These are phyloP conservation scores for Liolophura sinensis DNA, from an alignment of 1,140 invertebrate species.

Conservation along the genomic window DNA sequence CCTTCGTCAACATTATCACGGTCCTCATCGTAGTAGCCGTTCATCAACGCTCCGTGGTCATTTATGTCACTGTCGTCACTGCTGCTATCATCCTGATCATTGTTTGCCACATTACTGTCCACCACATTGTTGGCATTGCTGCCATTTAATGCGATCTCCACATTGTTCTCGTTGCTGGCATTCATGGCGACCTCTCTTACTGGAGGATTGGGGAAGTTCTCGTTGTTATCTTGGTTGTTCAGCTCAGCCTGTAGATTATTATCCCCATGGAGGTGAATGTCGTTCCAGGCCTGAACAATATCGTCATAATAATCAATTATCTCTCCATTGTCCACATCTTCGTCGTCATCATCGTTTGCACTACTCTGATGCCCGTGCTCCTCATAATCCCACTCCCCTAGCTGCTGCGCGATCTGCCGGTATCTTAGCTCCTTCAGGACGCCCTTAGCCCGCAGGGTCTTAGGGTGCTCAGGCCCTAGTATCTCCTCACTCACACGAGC, in stretches of 20 bases:
- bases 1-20: constrained; percentile 26
- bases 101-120: not conserved
- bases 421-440: constrained; percentile 52
- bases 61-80: not conserved
- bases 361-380: constrained; percentile 1
- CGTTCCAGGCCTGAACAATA: not conserved
- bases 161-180: not conserved
- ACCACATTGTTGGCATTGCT: not conserved
- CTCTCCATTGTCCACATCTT: constrained; percentile 4
- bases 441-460: constrained; percentile 52
- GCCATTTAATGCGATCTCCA: not conserved
- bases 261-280: too few relatives aligned
- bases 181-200: too few relatives aligned
- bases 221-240: too few relatives aligned
- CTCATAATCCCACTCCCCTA: constrained; percentile 41
- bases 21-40: constrained; percentile 24
- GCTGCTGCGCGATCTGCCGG: constrained; percentile 44
- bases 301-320: constrained; percentile 6
- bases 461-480: constrained; percentile 54
- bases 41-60: constrained; percentile 13
- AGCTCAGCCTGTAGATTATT: too few relatives aligned
- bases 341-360: constrained; percentile 1
- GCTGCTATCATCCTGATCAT: constrained; percentile 1
- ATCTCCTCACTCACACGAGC: constrained; percentile 55
- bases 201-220: too few relatives aligned